phyloP scores from a whole-genome alignment of 1,140 invertebrate species.

The Scaptomyza graminum region DNA sequence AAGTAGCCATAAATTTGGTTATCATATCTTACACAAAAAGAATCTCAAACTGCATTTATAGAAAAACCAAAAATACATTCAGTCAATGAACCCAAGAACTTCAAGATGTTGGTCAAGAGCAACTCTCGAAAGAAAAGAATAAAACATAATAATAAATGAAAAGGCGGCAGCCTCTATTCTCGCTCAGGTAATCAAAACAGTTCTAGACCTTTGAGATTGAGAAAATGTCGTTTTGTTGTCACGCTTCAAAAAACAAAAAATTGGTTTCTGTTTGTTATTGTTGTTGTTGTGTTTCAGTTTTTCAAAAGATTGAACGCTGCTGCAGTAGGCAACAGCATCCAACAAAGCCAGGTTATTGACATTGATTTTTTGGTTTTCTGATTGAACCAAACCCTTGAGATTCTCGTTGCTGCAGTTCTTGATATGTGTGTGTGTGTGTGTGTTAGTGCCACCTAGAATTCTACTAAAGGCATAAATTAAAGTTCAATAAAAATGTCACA shows the following conservation, averaged over 20 bases:
- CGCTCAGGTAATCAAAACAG: slow-evolving; percentile 60
- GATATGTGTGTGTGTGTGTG: slow-evolving; percentile 32
- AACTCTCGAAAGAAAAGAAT: not conserved
- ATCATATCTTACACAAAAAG: slow-evolving; percentile 30
- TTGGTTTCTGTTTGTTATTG: slow-evolving; percentile 56
- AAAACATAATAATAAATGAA: not conserved
- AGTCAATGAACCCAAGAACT: slow-evolving; percentile 41
- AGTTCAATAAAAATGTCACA: slow-evolving; percentile 81
- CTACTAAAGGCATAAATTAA: slow-evolving; percentile 69
- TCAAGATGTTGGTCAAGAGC: slow-evolving; percentile 39
- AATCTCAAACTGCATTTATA: slow-evolving; percentile 37
- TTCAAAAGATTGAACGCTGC: not conserved
- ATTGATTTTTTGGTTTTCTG: slow-evolving; percentile 40
- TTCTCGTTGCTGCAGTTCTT: slow-evolving; percentile 27
- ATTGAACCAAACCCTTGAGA: slow-evolving; percentile 31
- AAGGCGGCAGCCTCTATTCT: slow-evolving; percentile 4
- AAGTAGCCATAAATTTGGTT: slow-evolving; percentile 63
- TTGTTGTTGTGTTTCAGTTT: not conserved
- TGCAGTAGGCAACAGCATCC: slow-evolving; percentile 22
- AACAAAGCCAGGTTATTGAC: slow-evolving; percentile 70
- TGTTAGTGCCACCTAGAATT: slow-evolving; percentile 32
- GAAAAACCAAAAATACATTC: not conserved
- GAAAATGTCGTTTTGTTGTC: slow-evolving; percentile 73
- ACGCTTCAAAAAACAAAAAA: slow-evolving; percentile 68
- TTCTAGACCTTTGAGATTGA: slow-evolving; percentile 20